Percentiles rank a stretch among this genome's conserved stretches.
Conservation (phyloP, 1,140 invertebrate genomes). For the Drosophila sechellia region DNA sequence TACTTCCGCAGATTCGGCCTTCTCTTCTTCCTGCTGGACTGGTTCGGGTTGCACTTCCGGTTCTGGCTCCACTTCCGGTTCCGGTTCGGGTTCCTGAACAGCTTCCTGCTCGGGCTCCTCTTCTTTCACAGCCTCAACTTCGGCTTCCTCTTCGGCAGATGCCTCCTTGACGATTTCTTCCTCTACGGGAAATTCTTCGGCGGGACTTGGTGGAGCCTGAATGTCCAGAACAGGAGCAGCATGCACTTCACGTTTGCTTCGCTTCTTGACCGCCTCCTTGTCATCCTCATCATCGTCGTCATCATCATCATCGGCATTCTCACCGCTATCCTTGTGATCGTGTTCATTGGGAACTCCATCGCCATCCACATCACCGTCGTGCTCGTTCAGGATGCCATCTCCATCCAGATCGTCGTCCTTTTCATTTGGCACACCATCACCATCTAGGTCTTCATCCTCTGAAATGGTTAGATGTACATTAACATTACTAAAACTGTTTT, state of each 20-base stretch:
- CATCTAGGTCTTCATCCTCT: conserved; percentile 79
- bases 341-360: conserved; percentile 76
- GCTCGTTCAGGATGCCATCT: conserved; percentile 66
- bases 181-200: conserved; percentile 74
- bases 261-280: conserved; percentile 63
- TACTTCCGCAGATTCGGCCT: conserved; percentile 39
- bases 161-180: conserved; percentile 70
- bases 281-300: conserved; percentile 64
- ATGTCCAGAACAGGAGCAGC: conserved; percentile 62
- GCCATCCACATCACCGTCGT: conserved; percentile 85
- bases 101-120: conserved; percentile 81
- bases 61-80: neutral
- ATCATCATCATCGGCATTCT: conserved; percentile 51
- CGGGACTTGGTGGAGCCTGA: conserved; percentile 76
- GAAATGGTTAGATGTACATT: neutral
- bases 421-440: conserved; percentile 81
- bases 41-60: conserved; percentile 40
- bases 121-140: conserved; percentile 41
- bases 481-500: neutral
- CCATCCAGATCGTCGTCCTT: conserved; percentile 73
- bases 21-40: conserved; percentile 25
- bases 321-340: conserved; percentile 65
- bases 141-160: conserved; percentile 45
- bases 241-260: conserved; percentile 83
- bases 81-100: conserved; percentile 12